These are phyloP conservation scores for Nasonia oneida DNA, from an alignment of 2,888 invertebrate species.

Conservation along the genomic window DNA sequence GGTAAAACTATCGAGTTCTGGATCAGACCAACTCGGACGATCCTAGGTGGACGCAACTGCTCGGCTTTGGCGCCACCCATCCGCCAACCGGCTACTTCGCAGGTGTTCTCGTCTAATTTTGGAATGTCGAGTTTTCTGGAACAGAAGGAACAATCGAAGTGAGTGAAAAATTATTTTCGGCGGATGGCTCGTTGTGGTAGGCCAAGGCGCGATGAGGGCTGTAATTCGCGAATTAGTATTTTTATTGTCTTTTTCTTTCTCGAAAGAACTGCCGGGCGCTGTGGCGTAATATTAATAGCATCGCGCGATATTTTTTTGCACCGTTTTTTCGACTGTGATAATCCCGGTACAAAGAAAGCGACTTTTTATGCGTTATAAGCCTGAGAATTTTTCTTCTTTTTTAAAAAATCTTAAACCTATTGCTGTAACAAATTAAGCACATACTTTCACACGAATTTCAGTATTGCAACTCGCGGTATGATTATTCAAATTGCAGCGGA, in stretches of 20 bases:
- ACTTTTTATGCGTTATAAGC: too few species aligned
- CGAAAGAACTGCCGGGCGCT: background rate
- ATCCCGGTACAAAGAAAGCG: too few species aligned
- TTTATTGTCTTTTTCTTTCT: background rate
- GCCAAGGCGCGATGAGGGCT: too few species aligned
- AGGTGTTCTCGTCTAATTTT: constrained; percentile 75
- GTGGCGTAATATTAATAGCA: background rate
- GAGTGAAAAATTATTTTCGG: too few species aligned
- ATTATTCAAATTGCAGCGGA: background rate
- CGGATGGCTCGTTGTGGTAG: too few species aligned
- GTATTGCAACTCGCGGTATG: background rate
- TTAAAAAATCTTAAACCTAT: too few species aligned
- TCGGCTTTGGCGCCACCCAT: constrained; percentile 85
- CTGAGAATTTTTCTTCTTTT: too few species aligned
- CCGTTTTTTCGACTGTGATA: background rate
- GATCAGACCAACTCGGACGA: constrained; percentile 91
- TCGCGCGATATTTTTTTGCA: background rate
- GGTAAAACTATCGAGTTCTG: constrained; percentile 92
- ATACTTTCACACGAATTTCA: background rate
- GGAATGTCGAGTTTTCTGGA: constrained; percentile 81
- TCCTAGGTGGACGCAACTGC: constrained; percentile 85
- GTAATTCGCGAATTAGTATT: too few species aligned
- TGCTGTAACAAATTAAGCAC: too few species aligned
- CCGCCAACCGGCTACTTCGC: constrained; percentile 87
- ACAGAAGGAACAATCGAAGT: background rate